Base-by-base conservation (phyloP, 2,113 vertebrate genomes). In the Zosterops hypoxanthus region DNA sequence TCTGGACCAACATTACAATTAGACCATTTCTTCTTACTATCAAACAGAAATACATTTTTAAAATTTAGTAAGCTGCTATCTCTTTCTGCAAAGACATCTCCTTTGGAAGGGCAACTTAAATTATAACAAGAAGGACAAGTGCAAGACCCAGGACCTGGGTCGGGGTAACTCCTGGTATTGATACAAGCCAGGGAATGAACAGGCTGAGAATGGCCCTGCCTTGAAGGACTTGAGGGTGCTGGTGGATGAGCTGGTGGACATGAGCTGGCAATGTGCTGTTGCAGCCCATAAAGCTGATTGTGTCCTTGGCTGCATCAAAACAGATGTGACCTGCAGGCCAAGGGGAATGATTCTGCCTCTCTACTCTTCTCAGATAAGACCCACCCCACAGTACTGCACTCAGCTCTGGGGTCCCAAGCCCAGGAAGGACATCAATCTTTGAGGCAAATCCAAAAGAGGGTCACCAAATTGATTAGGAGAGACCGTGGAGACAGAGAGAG, bases 101-200 rank as follows among this genome's bases (percentile, higher is more conserved):
- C 20, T 82, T 76, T 55, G 13, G 63, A 31, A 77, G 29, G 23
- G 34, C 6, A 59, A 11, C 15, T n/a, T 29, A 5, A 9, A 41
- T 26, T 36, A 17, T 5, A 44, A 19, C 20, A 25, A 5, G 22
- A 44, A 23, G 23, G 46, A 28, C 44, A n/a, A 60, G 10, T 24
- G 20, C 20, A 18, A 46, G 39, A n/a, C 23, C 33, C 12, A 39
- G 28, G 46, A 29, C 5, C 11, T n/a, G 36, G 5, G 11, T 17
- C 0, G 0, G 22, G 18, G 20, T 24, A 36, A 23, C 2, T 12
- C 21, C 9, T 33, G 23, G 4, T 24, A 14, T 28, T 36, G 33
- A 2, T 24, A 17, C 8, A n/a, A 66, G 15, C 28, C 0, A 0
- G 15, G 22, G 31, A 59, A 52, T 20, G 8, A 52, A 11, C 6